Conservation (phyloP, 1,140 invertebrate genomes). For the Philotrypesis tridentata region DNA sequence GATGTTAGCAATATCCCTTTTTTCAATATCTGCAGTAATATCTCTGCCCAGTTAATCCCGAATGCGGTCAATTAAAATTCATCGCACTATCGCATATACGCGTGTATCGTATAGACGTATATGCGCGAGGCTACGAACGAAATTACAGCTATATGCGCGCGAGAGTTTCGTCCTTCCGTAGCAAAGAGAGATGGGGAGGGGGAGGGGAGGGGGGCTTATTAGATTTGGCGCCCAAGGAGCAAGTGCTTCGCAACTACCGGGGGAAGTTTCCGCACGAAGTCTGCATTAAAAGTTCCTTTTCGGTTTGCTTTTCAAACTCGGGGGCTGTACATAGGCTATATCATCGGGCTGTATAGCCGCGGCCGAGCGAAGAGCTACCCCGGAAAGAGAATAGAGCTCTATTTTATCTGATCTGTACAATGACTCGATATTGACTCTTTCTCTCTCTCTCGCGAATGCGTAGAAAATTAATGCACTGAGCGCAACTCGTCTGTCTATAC, state of each 20-base stretch:
- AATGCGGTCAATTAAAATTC: slow-evolving; percentile 10
- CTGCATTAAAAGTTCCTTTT: background rate
- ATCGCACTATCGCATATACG: background rate
- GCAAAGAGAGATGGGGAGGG: background rate
- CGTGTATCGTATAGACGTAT: background rate
- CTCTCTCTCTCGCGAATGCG: too few species aligned
- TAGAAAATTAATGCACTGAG: too few species aligned
- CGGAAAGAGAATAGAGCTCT: too few species aligned
- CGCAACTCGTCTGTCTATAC: too few species aligned
- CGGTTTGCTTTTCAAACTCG: background rate
- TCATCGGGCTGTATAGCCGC: too few species aligned
- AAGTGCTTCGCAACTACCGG: background rate
- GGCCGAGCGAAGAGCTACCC: too few species aligned
- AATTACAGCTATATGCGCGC: background rate
- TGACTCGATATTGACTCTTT: too few species aligned
- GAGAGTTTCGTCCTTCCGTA: background rate
- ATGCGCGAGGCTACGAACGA: background rate
- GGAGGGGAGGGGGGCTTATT: background rate
- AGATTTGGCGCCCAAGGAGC: background rate
- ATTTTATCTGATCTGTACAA: too few species aligned
- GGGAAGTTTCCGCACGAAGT: background rate
- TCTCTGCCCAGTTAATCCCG: background rate
- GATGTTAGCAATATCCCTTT: background rate
- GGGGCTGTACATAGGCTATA: too few species aligned
- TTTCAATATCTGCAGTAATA: too few species aligned